These are phyloP conservation scores for Thrips palmi DNA, from an alignment of 1,140 invertebrate genomes.

Conservation along the genomic window DNA sequence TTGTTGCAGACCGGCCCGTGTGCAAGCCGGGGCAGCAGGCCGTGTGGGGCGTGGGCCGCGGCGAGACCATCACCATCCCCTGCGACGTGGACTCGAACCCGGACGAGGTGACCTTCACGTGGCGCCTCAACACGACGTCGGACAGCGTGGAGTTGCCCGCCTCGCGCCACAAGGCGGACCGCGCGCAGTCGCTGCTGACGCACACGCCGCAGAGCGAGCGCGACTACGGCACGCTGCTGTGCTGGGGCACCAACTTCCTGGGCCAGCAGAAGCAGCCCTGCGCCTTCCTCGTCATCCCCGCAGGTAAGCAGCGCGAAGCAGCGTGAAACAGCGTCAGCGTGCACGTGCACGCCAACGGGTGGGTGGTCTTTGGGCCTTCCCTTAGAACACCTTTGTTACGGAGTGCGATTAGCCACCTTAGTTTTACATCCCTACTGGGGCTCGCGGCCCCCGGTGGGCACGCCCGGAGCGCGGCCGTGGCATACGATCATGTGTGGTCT, in stretches of 20 bases:
- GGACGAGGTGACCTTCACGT: constrained; percentile 42
- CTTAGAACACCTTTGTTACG: neutral
- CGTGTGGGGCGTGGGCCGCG: constrained; percentile 55
- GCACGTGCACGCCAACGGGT: constrained; percentile 5
- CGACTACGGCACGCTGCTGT: constrained; percentile 50
- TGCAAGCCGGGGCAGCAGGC: constrained; percentile 44
- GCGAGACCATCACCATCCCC: constrained; percentile 52
- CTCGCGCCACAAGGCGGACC: no score
- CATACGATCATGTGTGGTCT: no score
- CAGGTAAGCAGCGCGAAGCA: constrained; percentile 29
- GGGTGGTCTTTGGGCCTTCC: neutral
- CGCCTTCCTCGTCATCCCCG: constrained; percentile 48
- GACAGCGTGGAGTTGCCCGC: constrained; percentile 32
- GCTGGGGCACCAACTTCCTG: constrained; percentile 46
- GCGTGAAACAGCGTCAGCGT: constrained; percentile 4
- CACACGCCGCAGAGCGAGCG: constrained; percentile 50
- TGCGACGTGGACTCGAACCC: constrained; percentile 79
- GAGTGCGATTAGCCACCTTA: constrained; percentile 1
- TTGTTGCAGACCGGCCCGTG: constrained; percentile 43
- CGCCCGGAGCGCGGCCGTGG: no score
- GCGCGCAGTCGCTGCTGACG: no score
- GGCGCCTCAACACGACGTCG: constrained; percentile 58
- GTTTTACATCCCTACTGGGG: neutral
- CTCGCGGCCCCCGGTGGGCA: no score
- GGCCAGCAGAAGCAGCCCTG: constrained; percentile 46